A percentile compares a stretch with the other conserved stretches of the same genome.
Conservation (phyloP, 1,140 invertebrate genomes). For the Zelostemma sp. region DNA sequence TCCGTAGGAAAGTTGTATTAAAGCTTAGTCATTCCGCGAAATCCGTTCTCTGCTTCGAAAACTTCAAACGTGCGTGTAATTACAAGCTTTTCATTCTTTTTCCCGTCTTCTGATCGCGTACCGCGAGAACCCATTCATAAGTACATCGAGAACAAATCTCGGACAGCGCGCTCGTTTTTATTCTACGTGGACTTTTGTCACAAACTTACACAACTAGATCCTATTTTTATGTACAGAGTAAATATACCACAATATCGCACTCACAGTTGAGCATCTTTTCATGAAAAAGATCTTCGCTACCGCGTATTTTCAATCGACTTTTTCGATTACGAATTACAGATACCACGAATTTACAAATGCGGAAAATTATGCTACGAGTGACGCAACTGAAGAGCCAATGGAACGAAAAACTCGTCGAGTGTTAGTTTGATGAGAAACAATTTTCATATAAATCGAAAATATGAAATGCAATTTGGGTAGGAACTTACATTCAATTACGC, state of each 20-base stretch:
- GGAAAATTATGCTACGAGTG: no score
- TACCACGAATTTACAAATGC: constrained; percentile 20
- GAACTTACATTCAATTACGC: constrained; percentile 15
- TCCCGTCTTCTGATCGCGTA: no score
- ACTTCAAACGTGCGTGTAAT: no score
- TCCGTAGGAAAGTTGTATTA: neutral
- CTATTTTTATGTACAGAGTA: constrained; percentile 50
- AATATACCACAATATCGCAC: constrained; percentile 44
- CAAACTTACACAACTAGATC: constrained; percentile 26
- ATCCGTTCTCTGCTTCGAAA: no score
- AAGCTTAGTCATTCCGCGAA: neutral
- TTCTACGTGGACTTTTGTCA: constrained; percentile 30
- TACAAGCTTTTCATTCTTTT: no score
- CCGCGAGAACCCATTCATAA: no score
- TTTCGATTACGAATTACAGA: no score
- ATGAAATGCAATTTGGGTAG: constrained; percentile 18
- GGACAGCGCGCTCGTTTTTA: constrained; percentile 1
- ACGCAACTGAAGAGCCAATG: constrained; percentile 45
- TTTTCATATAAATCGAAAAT: constrained; percentile 8
- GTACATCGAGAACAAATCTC: neutral
- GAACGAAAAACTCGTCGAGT: constrained; percentile 19
- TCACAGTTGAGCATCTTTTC: constrained; percentile 47
- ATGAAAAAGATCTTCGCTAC: no score
- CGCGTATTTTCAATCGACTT: no score
- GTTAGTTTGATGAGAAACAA: neutral